phyloP scores from a whole-genome alignment of 2,888 invertebrate species.

The Drosophila meridionalis region DNA sequence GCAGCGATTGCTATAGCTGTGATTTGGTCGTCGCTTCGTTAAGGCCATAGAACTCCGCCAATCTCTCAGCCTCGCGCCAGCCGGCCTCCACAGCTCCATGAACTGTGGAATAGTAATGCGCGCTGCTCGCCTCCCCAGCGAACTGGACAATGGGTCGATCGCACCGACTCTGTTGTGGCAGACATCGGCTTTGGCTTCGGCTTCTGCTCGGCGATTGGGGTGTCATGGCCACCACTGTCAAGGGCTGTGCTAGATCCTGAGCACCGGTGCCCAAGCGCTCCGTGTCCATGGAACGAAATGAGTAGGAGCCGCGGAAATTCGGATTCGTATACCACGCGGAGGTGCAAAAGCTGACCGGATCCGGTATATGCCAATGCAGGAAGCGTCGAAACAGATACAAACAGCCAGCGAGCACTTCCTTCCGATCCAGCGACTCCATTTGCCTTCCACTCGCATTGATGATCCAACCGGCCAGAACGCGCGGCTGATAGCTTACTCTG shows the following conservation, averaged over 20 bases:
- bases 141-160: slow-evolving; percentile 87
- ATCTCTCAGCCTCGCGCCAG: slow-evolving; percentile 89
- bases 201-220: slow-evolving; percentile 82
- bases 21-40: slow-evolving; percentile 60
- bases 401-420: slow-evolving; percentile 83
- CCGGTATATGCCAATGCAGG: slow-evolving; percentile 81
- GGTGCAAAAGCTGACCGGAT: slow-evolving; percentile 83
- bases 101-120: slow-evolving; percentile 88
- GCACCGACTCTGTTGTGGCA: slow-evolving; percentile 73
- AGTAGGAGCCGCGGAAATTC: slow-evolving; percentile 88
- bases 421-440: slow-evolving; percentile 87
- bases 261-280: slow-evolving; percentile 87
- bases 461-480: slow-evolving; percentile 90
- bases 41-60: slow-evolving; percentile 83
- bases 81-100: slow-evolving; percentile 92
- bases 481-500: slow-evolving; percentile 87
- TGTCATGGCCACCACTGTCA: slow-evolving; percentile 79
- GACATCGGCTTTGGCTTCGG: slow-evolving; percentile 52
- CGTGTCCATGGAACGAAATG: slow-evolving; percentile 87
- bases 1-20: slow-evolving; percentile 44
- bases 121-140: slow-evolving; percentile 90
- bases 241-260: slow-evolving; percentile 85
- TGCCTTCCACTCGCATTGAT: slow-evolving; percentile 87
- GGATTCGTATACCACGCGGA: slow-evolving; percentile 89
- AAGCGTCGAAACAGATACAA: slow-evolving; percentile 83